Evolutionary conservation across 1,140 invertebrate species (phyloP), one percentile per base, ranked within the genome.

Genomic region (Whitmania pigra): DNA sequence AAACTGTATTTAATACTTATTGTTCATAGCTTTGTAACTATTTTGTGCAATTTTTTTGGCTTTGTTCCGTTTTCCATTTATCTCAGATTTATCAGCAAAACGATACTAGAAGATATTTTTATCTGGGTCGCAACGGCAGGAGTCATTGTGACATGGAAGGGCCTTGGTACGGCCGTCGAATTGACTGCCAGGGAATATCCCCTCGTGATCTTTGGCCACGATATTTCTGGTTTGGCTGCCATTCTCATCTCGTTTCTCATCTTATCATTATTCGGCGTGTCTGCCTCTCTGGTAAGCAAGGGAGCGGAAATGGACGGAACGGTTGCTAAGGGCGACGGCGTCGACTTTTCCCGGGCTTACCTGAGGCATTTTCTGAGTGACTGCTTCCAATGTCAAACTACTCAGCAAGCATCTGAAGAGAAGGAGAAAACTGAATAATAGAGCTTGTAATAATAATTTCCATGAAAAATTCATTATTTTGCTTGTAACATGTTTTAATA

Each of bases 311-410:
- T 57, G 29, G 73, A 71, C 57, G 73, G 57, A 49, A 53, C 49
- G 20, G 22, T 22, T 25, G 31, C 13, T 15, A 31, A 66, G 20
- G 69, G 73, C 31, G 29, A 27, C 54, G 73, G 73, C 25, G 69
- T 71, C 18, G 53, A 55, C 22, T 73, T 73, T 29, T 36, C 53
- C n/a, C 22, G 60, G 7, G 36, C 22, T 29, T 73, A 53, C 60
- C 71, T 73, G 36, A 40, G 53, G 53, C 69, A 63, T 15, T 73
- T 71, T 49, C 66, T 71, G 57, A 43, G 60, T 3, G 73, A 73
- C 25, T 53, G 71, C 43, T 71, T 73, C 69, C n/a, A 53, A 70
- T 54, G 53, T 13, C 22, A 63, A 63, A 63, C 7, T 1, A 13
- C 57, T 63, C 11, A 49, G 15, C 11, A 49, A 13, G 5, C 15